Percentiles rank a stretch among this genome's conserved stretches.
These are phyloP conservation scores for Anguilla megastoma DNA, from an alignment of 2,797 vertebrate genomes.

Conservation along the genomic window DNA sequence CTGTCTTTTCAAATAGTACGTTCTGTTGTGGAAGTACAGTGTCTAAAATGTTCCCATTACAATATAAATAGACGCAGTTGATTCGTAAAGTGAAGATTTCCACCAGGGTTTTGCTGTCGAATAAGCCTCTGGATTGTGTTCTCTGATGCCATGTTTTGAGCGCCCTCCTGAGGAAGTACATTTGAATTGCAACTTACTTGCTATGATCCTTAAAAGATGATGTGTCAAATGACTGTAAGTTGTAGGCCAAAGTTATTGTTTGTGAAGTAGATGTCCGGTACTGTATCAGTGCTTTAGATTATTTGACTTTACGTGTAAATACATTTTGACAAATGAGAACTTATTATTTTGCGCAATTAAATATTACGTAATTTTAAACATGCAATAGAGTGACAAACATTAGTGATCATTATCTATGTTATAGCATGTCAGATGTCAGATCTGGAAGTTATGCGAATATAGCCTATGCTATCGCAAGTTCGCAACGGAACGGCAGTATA, in stretches of 20 bases:
- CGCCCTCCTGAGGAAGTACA: conserved; percentile 27
- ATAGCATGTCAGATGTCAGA: not conserved
- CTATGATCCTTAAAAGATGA: not conserved
- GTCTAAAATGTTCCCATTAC: not conserved
- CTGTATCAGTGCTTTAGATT: not conserved
- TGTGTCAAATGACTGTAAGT: not conserved
- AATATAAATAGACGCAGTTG: not conserved
- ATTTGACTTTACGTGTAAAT: not conserved
- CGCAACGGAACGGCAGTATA: not conserved
- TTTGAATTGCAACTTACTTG: conserved; percentile 15
- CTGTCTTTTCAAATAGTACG: not conserved
- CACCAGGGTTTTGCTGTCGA: not conserved
- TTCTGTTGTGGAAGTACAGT: not conserved
- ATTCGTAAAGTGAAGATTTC: not conserved
- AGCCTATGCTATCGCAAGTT: not conserved
- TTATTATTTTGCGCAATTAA: not conserved
- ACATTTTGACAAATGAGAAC: not conserved
- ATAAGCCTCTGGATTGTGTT: not conserved
- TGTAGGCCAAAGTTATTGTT: not conserved
- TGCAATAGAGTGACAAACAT: not conserved
- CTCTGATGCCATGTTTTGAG: not conserved
- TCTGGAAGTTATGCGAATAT: not conserved
- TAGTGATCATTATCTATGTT: not conserved
- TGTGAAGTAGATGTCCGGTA: not conserved
- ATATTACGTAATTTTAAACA: not conserved